Evolutionary conservation across 1,140 invertebrate genomes (phyloP), one percentile per base, ranked within the genome.

Genomic region (Atta cephalotes): DNA sequence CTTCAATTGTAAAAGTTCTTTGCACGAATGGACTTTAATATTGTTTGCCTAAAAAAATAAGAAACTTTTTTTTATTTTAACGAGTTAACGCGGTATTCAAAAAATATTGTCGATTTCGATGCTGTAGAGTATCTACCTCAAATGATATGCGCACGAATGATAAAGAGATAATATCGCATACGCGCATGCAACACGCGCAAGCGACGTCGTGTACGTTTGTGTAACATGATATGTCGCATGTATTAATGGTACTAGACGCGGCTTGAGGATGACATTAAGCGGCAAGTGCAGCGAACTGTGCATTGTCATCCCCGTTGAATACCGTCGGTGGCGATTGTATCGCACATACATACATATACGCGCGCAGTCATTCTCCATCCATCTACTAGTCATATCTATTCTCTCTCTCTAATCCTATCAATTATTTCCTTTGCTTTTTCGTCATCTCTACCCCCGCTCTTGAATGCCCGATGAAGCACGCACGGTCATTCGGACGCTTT

Each of bases 191-290:
- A 9, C 35, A 25, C 53, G 53, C 35, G 21, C 62, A 88, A n/a
- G 35, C 77, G 25, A 35, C 58, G 65, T 53, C 65, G 78, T 62
- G 56, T 79, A 51, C 4, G 51, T 76, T 84, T 58, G 60, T 84
- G 35, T 39, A 62, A 72, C 56, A 51, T 39, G n/a, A 72, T 74
- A 65, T 89, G 87, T 90, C 87, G 85, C 87, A 86, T 76, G 85
- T 84, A 74, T 90, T 91, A 91, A 91, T 91, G 90, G 90, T 66
- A 74, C 90, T 87, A 78, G 89, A 79, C 89, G 87, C 89, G 66
- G 90, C 90, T 91, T 86, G 90, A 91, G 85, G 85, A 91, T 91
- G 89, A 91, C 90, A 91, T 91, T 91, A 91, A 91, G 88, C 90
- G 87, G 90, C 89, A 91, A 91, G 90, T 89, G 90, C 89, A 87